These are phyloP conservation scores for Agrotis segetum DNA, from an alignment of 2,888 invertebrate species.

Conservation along the genomic window DNA sequence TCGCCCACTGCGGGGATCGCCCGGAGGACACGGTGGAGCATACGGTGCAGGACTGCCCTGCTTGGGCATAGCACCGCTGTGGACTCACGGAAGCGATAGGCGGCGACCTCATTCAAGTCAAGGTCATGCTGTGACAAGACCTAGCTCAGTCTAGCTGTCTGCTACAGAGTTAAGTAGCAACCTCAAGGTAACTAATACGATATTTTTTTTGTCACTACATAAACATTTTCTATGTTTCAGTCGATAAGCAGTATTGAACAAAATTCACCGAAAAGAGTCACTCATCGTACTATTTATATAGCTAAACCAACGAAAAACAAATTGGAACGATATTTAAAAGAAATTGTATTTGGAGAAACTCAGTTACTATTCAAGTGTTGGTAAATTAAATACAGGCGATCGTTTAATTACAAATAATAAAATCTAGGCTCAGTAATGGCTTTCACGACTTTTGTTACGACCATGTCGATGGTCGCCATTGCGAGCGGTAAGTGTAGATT, in stretches of 20 bases:
- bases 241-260: conserved; percentile 41
- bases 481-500: conserved; percentile 73
- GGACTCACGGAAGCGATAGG: too few species aligned
- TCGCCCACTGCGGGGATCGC: too few species aligned
- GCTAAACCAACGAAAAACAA: conserved; percentile 77
- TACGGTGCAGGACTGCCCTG: too few species aligned
- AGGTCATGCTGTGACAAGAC: too few species aligned
- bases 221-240: conserved; percentile 58
- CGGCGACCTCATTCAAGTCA: too few species aligned
- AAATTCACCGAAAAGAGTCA: conserved; percentile 59
- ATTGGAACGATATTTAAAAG: conserved; percentile 79
- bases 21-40: too few species aligned
- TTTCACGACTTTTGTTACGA: conserved; percentile 65
- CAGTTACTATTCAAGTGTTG: conserved; percentile 75
- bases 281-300: conserved; percentile 83
- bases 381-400: conserved; percentile 58
- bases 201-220: conserved; percentile 4
- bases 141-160: too few species aligned
- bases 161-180: too few species aligned
- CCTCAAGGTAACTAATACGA: too few species aligned
- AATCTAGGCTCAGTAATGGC: conserved; percentile 74
- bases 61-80: too few species aligned
- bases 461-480: conserved; percentile 66
- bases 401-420: conserved; percentile 47
- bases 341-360: conserved; percentile 66